Percentiles rank a stretch among this genome's conserved stretches.
Conservation (phyloP, 2,113 vertebrate species). For the Hystrix brachyura region DNA sequence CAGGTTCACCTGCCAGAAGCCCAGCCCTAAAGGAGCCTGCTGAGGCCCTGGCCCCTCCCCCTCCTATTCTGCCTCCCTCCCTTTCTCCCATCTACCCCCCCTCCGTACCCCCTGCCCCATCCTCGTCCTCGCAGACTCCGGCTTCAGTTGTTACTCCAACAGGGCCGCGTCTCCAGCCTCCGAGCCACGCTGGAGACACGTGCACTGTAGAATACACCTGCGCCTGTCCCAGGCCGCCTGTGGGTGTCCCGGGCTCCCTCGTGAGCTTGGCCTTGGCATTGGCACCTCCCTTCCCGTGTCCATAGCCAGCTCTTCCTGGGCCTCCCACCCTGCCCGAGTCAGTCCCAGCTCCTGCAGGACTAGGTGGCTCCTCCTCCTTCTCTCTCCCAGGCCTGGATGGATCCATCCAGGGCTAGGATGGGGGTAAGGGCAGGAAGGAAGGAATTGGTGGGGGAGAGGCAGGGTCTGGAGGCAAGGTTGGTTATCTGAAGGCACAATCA, state of each 20-base stretch:
- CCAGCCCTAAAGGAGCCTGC: background rate
- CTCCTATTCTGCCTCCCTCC: background rate
- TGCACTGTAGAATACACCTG: conserved; percentile 99
- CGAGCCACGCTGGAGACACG: conserved; percentile 99
- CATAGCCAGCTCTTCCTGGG: background rate
- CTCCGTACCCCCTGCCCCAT: background rate
- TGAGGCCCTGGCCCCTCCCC: too few species aligned
- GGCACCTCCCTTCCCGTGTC: too few species aligned
- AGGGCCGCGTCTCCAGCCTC: conserved; percentile 97
- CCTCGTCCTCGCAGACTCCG: conserved; percentile 72
- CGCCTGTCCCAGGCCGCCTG: conserved; percentile 84
- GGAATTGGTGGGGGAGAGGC: background rate
- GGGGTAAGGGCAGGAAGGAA: background rate
- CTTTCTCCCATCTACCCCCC: rapidly evolving
- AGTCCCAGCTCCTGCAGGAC: background rate
- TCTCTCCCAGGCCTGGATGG: too few species aligned
- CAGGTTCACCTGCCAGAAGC: background rate
- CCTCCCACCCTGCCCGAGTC: background rate
- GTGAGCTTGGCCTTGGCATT: background rate
- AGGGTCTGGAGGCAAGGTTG: background rate
- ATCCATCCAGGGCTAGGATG: background rate
- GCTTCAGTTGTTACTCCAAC: conserved; percentile 98
- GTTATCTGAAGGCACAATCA: background rate
- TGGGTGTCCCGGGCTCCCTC: background rate
- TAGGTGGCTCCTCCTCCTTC: too few species aligned